Evolutionary conservation across 2,888 invertebrate genomes (phyloP).

Genomic region (Harpalus rufipes): DNA sequence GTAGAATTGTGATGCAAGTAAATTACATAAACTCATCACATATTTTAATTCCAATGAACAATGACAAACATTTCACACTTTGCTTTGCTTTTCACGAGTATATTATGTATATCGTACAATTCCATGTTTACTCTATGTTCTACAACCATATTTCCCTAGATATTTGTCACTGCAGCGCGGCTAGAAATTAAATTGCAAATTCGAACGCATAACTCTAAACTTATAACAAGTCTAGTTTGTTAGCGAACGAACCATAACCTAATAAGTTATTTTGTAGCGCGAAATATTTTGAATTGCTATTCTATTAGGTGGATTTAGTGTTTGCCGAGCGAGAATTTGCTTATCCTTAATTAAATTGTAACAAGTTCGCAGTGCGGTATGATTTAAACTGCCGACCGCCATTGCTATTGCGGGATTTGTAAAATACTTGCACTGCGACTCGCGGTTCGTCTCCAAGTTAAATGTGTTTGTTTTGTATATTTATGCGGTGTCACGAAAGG

Average conservation of each 20-base stretch:
- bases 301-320: slow-evolving; percentile 59
- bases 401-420: slow-evolving; percentile 39
- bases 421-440: slow-evolving; percentile 19
- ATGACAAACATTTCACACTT: slow-evolving; percentile 8
- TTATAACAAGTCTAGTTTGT: slow-evolving; percentile 53
- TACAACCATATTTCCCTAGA: slow-evolving; percentile 64
- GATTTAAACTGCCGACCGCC: slow-evolving; percentile 37
- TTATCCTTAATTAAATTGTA: slow-evolving; percentile 61
- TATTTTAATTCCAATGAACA: slow-evolving; percentile 12
- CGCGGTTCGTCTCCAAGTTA: slow-evolving; percentile 28
- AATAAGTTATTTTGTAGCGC: slow-evolving; percentile 61
- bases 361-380: slow-evolving; percentile 41
- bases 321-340: slow-evolving; percentile 61
- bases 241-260: slow-evolving; percentile 52
- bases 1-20: background rate
- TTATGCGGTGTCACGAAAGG: slow-evolving; percentile 61
- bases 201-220: slow-evolving; percentile 44
- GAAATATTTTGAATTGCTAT: slow-evolving; percentile 66
- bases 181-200: slow-evolving; percentile 66
- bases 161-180: slow-evolving; percentile 61
- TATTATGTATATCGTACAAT: slow-evolving; percentile 7
- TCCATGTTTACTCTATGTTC: slow-evolving; percentile 50
- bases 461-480: slow-evolving; percentile 58
- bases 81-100: background rate
- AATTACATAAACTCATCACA: background rate